Conservation (phyloP, 2,888 invertebrate species). For the Dryadula phaetusa region DNA sequence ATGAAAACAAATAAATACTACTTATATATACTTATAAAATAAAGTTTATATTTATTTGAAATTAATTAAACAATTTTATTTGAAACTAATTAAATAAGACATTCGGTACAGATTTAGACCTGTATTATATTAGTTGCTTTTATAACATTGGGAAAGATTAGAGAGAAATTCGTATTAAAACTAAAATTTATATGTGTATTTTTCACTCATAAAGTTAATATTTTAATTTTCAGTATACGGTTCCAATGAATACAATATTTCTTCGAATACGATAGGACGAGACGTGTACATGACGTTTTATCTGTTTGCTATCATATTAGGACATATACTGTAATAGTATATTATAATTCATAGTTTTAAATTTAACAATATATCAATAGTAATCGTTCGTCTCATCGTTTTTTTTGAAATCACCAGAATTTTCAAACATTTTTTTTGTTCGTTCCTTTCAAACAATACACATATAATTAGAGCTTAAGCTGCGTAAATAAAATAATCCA, state of each 20-base stretch:
- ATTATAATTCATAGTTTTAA: background rate
- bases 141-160: background rate
- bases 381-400: background rate
- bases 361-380: background rate
- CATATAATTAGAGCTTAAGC: conserved; percentile 40
- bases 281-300: background rate
- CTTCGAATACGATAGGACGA: background rate
- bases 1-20: no score
- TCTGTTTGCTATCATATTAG: background rate
- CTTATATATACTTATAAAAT: no score
- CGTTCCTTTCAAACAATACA: conserved; percentile 34
- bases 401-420: conserved; percentile 7
- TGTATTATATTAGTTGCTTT: no score
- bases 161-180: background rate
- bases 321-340: background rate
- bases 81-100: no score
- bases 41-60: no score
- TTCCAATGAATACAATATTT: background rate
- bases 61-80: no score
- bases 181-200: background rate
- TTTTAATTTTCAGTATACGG: no score
- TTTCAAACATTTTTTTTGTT: conserved; percentile 28
- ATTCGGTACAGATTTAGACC: no score
- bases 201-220: no score
- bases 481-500: conserved; percentile 48